phyloP scores from a whole-genome alignment of 2,797 vertebrate genomes.

The Oreochromis grahami region DNA sequence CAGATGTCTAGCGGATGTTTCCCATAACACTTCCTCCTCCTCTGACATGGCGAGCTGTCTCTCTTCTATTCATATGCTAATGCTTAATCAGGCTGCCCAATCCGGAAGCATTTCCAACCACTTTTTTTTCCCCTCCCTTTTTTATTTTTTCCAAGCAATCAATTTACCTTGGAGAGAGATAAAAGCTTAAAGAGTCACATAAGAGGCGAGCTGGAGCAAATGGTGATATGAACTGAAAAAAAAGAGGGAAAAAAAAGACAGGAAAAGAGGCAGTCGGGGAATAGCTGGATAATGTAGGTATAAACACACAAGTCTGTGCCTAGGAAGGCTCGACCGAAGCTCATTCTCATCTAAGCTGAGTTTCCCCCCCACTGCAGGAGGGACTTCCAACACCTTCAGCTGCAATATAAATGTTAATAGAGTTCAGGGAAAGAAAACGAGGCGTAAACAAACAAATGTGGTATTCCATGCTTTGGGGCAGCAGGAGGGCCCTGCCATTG shows the following conservation, averaged over 20 bases:
- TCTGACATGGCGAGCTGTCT: conserved; percentile 61
- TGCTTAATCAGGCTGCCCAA: conserved; percentile 66
- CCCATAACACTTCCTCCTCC: conserved; percentile 65
- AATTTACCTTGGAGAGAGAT: conserved; percentile 76
- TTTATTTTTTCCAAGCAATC: conserved; percentile 61
- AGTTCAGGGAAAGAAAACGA: conserved; percentile 78
- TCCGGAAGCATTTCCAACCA: conserved; percentile 56
- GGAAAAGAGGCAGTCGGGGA: conserved; percentile 66
- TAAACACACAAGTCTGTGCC: conserved; percentile 71
- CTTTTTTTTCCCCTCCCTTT: conserved; percentile 6
- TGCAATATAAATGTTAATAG: conserved; percentile 86
- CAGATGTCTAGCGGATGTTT: conserved; percentile 71
- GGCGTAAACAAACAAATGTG: conserved; percentile 81
- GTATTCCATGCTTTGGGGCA: conserved; percentile 72
- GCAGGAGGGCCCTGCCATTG: conserved; percentile 63
- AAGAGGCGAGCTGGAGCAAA: conserved; percentile 67
- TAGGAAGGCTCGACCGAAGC: conserved; percentile 64
- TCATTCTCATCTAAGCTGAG: conserved; percentile 69
- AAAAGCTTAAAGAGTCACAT: conserved; percentile 74
- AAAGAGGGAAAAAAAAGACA: conserved; percentile 18
- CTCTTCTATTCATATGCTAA: conserved; percentile 72
- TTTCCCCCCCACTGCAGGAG: conserved; percentile 67
- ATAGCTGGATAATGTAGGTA: conserved; percentile 70
- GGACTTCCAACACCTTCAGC: conserved; percentile 79
- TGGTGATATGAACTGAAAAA: conserved; percentile 62